A percentile compares a stretch with the other conserved stretches of the same genome.
phyloP scores from a whole-genome alignment of 2,888 invertebrate genomes.

The Lydus trimaculatus region DNA sequence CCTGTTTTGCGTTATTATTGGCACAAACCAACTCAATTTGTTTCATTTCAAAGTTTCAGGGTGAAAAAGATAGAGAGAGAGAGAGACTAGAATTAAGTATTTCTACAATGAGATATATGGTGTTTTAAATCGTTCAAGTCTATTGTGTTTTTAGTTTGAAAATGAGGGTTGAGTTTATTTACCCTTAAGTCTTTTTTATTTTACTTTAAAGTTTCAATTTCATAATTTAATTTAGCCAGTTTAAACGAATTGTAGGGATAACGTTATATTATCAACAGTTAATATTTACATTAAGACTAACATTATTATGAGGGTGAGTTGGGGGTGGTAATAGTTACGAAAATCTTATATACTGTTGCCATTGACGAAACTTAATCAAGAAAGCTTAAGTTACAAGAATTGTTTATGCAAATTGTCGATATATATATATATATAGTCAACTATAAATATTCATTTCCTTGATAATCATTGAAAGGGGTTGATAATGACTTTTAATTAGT shows the following conservation, averaged over 20 bases:
- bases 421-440: no score
- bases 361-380: neutral
- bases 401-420: constrained; percentile 34
- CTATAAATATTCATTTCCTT: constrained; percentile 49
- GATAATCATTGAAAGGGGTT: constrained; percentile 47
- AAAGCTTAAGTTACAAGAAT: constrained; percentile 19
- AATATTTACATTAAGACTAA: neutral
- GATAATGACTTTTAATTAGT: constrained; percentile 53
- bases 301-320: constrained; percentile 15
- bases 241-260: constrained; percentile 30
- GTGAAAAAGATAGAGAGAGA: constrained; percentile 31
- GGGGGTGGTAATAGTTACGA: neutral
- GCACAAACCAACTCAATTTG: constrained; percentile 56
- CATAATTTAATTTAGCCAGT: constrained; percentile 42
- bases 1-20: constrained; percentile 45
- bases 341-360: constrained; percentile 29
- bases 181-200: constrained; percentile 45
- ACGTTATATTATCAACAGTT: constrained; percentile 14
- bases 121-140: constrained; percentile 51
- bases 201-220: constrained; percentile 43
- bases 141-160: constrained; percentile 49
- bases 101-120: constrained; percentile 49
- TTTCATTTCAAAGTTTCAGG: constrained; percentile 38
- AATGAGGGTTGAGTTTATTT: constrained; percentile 38
- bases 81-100: constrained; percentile 50